Base-by-base conservation (phyloP, 2,888 invertebrate species). In the Boloria selene region DNA sequence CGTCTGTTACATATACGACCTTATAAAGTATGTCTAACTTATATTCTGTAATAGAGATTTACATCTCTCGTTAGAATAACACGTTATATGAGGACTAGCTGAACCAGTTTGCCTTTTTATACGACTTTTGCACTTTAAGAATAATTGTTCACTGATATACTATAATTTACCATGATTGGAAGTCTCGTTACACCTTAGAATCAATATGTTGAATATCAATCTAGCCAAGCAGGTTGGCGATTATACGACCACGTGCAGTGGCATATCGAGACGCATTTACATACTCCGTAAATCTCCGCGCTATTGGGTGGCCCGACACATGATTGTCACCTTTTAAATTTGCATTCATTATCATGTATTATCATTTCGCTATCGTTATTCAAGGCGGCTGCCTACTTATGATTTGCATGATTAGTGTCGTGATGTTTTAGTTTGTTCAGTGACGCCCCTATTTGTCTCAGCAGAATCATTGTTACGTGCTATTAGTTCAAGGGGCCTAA, bases 291-390 rank as follows among this genome's bases (percentile, higher is more conserved):
- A 85, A 86, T 87, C 84, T 81, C 75, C 67, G 66, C 76, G 76
- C 79, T 76, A 85, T 84, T 88, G 89, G 88, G 87, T 87, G 88
- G 87, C 78, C 86, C 82, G 82, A 82, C 86, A 83, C 83, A 83
- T 87, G 85, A 87, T 89, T 89, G 89, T 90, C 90, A 88, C 88
- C 87, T 87, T 87, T 86, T 88, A 88, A 86, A 90, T 90, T 90
- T 90, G 85, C 90, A 90, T 90, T 78, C 78, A 87, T 91, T 90
- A 85, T 75, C 85, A 85, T 88, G 75, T 75, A 74, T 79, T 73
- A 72, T 72, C 73, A 74, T 67, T 72, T 70, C 72, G 70, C 65
- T 70, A 70, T 72, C 72, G 74, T 81, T 82, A 80, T 80, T 82
- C 81, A 81, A 79, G 77, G 71, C 55, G 42, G 55, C 74, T 72